phyloP scores from a whole-genome alignment of 1,140 invertebrate species.

The Sinella curviseta region DNA sequence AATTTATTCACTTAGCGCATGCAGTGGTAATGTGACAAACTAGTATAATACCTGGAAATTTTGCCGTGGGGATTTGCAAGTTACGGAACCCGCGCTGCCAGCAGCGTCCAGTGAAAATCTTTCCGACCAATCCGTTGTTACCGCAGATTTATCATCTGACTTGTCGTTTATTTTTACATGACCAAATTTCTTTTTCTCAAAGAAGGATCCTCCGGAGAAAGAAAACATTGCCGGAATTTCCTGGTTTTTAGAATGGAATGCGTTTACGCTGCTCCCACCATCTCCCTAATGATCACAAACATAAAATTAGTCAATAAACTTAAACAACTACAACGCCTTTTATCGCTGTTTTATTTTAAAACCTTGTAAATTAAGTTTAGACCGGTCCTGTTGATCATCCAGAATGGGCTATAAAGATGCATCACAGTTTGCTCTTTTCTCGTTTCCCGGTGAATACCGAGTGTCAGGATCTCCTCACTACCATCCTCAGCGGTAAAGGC shows the following conservation, averaged over 20 bases:
- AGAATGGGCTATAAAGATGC: conserved; percentile 91
- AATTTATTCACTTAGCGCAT: too few species aligned
- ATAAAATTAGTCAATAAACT: too few species aligned
- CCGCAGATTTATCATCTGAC: neutral
- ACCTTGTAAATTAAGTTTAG: conserved; percentile 77
- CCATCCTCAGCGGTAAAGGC: too few species aligned
- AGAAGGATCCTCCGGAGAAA: conserved; percentile 84
- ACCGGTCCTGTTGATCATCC: conserved; percentile 98
- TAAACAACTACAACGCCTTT: too few species aligned
- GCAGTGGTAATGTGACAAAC: conserved; percentile 35
- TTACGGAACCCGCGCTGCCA: conserved; percentile 87
- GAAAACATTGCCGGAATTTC: conserved; percentile 87
- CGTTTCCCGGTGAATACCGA: conserved; percentile 77
- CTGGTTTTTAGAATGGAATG: conserved; percentile 74
- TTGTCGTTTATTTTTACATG: conserved; percentile 68
- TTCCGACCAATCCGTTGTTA: conserved; percentile 87
- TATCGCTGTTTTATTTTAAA: too few species aligned
- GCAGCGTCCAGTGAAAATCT: conserved; percentile 96
- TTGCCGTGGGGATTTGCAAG: conserved; percentile 64
- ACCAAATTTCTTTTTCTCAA: conserved; percentile 90
- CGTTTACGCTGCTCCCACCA: conserved; percentile 63
- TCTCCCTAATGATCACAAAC: too few species aligned
- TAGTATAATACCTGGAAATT: too few species aligned
- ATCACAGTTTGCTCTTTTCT: conserved; percentile 68
- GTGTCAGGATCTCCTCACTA: conserved; percentile 70